Conservation (phyloP, 2,113 vertebrate genomes). For the Tychaedon coryphoeus region DNA sequence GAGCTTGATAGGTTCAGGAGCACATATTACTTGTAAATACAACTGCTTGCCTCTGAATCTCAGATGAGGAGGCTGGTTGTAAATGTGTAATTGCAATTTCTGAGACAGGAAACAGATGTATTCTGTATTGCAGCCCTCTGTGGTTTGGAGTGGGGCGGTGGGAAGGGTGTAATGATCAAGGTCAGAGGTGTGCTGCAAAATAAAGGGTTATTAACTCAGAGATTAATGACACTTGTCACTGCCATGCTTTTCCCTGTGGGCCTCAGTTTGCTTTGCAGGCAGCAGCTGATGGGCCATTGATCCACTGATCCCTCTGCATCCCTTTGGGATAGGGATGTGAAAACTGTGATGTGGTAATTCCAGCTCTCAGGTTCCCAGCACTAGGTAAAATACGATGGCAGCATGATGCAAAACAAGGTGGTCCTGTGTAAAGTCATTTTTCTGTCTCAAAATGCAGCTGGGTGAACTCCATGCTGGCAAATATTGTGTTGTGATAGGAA, state of each 20-base stretch:
- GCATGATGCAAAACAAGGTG: accelerated
- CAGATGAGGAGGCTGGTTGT: not conserved
- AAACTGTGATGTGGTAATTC: not conserved
- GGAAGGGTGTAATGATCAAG: not conserved
- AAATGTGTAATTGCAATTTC: not conserved
- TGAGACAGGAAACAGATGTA: constrained; percentile 64
- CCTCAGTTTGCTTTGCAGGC: not conserved
- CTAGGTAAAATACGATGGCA: not conserved
- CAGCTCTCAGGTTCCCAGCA: not conserved
- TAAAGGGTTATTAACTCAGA: not conserved
- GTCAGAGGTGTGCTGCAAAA: not conserved
- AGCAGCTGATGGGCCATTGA: not conserved
- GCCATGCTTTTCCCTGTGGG: not conserved
- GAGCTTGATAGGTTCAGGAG: not conserved
- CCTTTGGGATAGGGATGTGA: not conserved
- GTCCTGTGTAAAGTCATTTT: not conserved
- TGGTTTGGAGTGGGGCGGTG: not conserved
- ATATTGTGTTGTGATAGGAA: accelerated
- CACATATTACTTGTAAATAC: not conserved
- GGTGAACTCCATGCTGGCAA: not conserved
- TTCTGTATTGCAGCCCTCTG: not conserved
- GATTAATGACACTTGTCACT: not conserved
- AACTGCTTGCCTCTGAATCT: not conserved
- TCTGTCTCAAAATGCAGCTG: not conserved
- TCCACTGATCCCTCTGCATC: not conserved